A percentile compares a stretch with the other conserved stretches of the same genome.
These are phyloP conservation scores for Corythucha ciliata DNA, from an alignment of 2,888 invertebrate genomes.

Conservation along the genomic window DNA sequence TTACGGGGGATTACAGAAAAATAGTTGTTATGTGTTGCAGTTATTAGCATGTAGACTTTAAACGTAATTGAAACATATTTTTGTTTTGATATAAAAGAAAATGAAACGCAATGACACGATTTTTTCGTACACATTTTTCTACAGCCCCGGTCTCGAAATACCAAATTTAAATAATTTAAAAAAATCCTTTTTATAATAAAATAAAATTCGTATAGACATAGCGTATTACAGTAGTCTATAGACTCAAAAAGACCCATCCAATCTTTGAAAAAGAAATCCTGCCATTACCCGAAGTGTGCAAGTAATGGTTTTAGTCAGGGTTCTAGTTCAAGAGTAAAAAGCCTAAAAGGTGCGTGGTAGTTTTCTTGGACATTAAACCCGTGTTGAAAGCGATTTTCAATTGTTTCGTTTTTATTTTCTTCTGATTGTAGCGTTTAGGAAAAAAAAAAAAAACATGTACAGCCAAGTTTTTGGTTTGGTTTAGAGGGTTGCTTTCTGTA, in stretches of 20 bases:
- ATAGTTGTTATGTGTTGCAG: no score
- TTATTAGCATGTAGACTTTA: no score
- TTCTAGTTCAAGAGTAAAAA: constrained; percentile 29
- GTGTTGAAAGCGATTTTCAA: constrained; percentile 12
- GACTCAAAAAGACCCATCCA: constrained; percentile 15
- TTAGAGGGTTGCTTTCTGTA: constrained; percentile 4
- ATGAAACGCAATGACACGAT: no score
- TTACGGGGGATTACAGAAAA: no score
- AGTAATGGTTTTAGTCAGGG: constrained; percentile 31
- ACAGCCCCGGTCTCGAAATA: no score
- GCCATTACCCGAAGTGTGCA: constrained; percentile 19
- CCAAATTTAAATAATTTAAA: no score
- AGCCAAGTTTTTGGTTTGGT: constrained; percentile 21
- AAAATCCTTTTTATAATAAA: no score
- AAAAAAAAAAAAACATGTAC: constrained; percentile 19
- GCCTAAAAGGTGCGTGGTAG: constrained; percentile 31
- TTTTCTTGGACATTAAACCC: constrained; percentile 26
- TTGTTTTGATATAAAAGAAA: no score
- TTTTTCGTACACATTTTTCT: no score
- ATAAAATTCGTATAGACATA: no score
- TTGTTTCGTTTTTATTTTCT: not conserved
- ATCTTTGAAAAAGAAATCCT: constrained; percentile 24
- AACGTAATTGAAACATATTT: no score
- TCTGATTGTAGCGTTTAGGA: constrained; percentile 11
- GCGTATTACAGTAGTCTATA: not conserved